A percentile compares a stretch with the other conserved stretches of the same genome.
Conservation (phyloP, 1,140 invertebrate species). For the Oncopeltus fasciatus region DNA sequence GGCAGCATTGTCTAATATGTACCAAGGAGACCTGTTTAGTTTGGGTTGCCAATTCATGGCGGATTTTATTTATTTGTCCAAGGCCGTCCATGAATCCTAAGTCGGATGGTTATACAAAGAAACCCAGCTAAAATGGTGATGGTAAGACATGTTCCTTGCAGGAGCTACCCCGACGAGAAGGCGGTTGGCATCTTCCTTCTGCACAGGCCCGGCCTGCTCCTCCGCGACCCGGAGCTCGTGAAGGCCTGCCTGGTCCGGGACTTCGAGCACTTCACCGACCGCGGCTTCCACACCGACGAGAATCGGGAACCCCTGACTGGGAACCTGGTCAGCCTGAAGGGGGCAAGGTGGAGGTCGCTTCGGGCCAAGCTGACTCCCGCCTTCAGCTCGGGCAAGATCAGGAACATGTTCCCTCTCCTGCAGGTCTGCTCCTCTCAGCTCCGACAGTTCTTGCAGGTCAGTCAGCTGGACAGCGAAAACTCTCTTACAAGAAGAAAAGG, state of each 20-base stretch:
- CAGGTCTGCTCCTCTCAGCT: neutral
- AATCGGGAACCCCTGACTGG: slow-evolving; percentile 35
- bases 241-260: slow-evolving; percentile 38
- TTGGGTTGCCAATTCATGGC: too few relatives aligned
- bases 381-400: slow-evolving; percentile 42
- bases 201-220: slow-evolving; percentile 20
- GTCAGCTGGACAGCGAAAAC: neutral
- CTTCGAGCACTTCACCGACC: slow-evolving; percentile 38
- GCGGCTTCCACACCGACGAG: slow-evolving; percentile 32
- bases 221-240: slow-evolving; percentile 31
- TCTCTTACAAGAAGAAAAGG: neutral
- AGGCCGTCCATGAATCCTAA: too few relatives aligned
- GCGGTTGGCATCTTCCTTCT: slow-evolving; percentile 24
- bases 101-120: too few relatives aligned
- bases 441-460: neutral
- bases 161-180: slow-evolving; percentile 27
- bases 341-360: slow-evolving; percentile 41
- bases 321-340: slow-evolving; percentile 36
- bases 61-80: too few relatives aligned
- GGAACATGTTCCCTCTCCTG: slow-evolving; percentile 18
- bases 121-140: too few relatives aligned
- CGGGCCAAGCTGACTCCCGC: slow-evolving; percentile 43
- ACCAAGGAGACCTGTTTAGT: too few relatives aligned
- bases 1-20: too few relatives aligned
- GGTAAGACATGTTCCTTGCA: too few relatives aligned